Evolutionary conservation across 53 echinoderm and acorn worm species (phyloP), one percentile per base, ranked within the genome.

Genomic region (Henricia sp.): DNA sequence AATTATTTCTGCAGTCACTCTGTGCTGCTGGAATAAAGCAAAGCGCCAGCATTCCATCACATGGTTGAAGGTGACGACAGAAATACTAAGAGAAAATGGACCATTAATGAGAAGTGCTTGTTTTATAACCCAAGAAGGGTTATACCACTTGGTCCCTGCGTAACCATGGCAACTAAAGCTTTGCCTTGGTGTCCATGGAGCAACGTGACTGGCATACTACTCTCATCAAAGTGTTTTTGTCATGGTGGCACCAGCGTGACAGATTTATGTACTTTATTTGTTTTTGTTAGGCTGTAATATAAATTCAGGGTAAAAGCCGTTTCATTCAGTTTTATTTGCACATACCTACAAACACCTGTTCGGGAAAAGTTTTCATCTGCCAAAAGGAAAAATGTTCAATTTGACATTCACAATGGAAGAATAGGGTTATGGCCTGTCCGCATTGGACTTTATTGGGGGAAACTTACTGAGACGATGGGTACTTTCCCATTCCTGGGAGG

Each of bases 191-290:
- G n/a, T n/a, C n/a, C n/a, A n/a, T n/a, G n/a, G 40, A 67, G 20
- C 3, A 10, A n/a, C n/a, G n/a, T n/a, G 10, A 32, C 72, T 17
- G 35, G 5, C 37, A 16, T 54, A 52, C 62, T 60, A 13, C 42
- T 59, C 64, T 60, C 62, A 60, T 41, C 37, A 80, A 63, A 80
- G 44, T 51, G 64, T 64, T 80, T 53, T 80, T 24, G 70, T 33
- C 50, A n/a, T n/a, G n/a, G 8, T 80, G 80, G 80, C 80, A 80
- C 80, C 80, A 64, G 30, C 80, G 0, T 80, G 80, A 80, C 80
- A 80, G 80, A 80, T 80, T 80, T 80, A 80, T 80, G 63, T 33
- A 64, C 63, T 64, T 62, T 80, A 80, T 62, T 80, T 80, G 80
- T 48, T 63, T 80, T 62, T 29, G 62, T 19, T 23, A 30, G 64